A percentile compares a stretch with the other conserved stretches of the same genome.
phyloP scores from a whole-genome alignment of 2,888 invertebrate genomes.

The Biston stratarius region DNA sequence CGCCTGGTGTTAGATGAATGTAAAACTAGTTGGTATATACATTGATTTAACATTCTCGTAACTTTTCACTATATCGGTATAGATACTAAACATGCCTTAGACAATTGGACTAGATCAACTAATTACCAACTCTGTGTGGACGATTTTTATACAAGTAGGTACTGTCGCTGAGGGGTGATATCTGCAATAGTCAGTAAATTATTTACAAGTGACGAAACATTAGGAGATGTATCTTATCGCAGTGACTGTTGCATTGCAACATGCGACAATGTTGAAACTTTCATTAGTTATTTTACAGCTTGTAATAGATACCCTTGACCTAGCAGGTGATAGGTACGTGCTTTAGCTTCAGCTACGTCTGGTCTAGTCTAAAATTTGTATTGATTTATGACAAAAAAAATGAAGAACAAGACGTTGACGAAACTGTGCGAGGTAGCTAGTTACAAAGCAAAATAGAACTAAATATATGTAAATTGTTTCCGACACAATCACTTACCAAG shows the following conservation, averaged over 20 bases:
- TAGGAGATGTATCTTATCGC: conserved; percentile 16
- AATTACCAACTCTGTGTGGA: no score
- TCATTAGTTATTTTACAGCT: conserved; percentile 14
- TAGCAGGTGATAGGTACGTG: conserved; percentile 23
- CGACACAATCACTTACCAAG: not conserved
- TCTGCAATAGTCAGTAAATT: not conserved
- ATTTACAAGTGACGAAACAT: conserved; percentile 1
- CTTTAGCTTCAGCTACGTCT: not conserved
- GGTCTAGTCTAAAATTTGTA: not conserved
- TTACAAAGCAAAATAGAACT: not conserved
- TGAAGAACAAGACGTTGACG: not conserved
- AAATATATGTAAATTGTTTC: not conserved
- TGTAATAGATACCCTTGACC: conserved; percentile 27
- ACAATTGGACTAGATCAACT: no score
- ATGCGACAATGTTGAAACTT: conserved; percentile 26
- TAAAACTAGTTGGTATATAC: no score
- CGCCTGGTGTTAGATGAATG: no score
- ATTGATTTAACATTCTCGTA: no score
- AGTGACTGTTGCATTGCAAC: conserved; percentile 18
- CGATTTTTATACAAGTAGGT: no score
- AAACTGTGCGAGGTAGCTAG: not conserved
- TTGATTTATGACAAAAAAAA: not conserved
- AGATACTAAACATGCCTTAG: no score
- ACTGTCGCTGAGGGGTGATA: no score
- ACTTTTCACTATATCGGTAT: no score